phyloP scores from a whole-genome alignment of 1,140 invertebrate genomes.

The Physella acuta region DNA sequence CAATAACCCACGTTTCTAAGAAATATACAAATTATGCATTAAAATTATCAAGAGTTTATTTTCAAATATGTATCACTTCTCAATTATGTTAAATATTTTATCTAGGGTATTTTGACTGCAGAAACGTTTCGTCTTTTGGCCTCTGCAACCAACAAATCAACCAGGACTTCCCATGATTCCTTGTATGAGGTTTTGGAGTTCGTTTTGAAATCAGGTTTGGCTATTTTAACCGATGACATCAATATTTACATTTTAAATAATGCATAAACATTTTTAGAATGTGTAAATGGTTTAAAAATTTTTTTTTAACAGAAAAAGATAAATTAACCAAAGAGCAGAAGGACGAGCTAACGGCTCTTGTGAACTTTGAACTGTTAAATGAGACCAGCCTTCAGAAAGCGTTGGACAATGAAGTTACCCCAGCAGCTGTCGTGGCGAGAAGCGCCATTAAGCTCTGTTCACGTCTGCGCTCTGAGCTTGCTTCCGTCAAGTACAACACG shows the following conservation, averaged over 20 bases:
- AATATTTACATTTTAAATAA: background rate
- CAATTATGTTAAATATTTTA: background rate
- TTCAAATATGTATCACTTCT: background rate
- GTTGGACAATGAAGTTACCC: slow-evolving; percentile 44
- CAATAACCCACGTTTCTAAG: background rate
- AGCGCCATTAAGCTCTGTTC: slow-evolving; percentile 51
- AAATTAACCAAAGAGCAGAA: slow-evolving; percentile 39
- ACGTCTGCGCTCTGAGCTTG: slow-evolving; percentile 40
- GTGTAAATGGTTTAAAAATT: background rate
- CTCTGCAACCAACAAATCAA: slow-evolving; percentile 43
- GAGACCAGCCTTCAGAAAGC: slow-evolving; percentile 49
- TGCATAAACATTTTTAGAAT: background rate
- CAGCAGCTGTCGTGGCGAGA: slow-evolving; percentile 42
- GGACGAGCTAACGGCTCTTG: slow-evolving; percentile 41
- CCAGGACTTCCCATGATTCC: slow-evolving; percentile 46
- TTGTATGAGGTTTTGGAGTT: slow-evolving; percentile 50
- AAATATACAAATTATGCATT: background rate
- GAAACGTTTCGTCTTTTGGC: slow-evolving; percentile 53
- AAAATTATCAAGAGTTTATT: background rate
- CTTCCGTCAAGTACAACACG: slow-evolving; percentile 42
- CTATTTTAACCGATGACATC: background rate
- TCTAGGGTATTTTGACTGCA: slow-evolving; percentile 41
- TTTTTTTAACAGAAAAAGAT: slow-evolving; percentile 42
- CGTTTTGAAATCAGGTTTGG: slow-evolving; percentile 50
- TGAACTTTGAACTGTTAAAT: slow-evolving; percentile 50